phyloP scores from a whole-genome alignment of 2,797 vertebrate genomes.

The Gymnoscopelus braueri region DNA sequence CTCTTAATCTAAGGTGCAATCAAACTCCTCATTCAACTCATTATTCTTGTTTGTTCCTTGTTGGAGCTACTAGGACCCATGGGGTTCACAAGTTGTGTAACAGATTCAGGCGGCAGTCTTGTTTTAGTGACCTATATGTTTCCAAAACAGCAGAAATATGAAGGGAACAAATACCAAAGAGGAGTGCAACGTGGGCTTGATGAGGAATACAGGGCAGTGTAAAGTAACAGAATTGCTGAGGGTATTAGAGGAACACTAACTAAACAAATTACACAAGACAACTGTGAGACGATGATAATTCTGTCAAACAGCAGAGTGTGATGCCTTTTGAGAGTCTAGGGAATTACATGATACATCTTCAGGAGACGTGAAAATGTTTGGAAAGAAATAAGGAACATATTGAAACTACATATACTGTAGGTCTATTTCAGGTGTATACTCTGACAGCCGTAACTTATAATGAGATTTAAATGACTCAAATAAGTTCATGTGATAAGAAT shows the following conservation, averaged over 20 bases:
- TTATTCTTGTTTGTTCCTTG: slow-evolving; percentile 76
- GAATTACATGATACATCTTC: slow-evolving; percentile 20
- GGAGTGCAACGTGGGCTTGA: background rate
- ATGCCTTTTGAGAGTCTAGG: slow-evolving; percentile 2
- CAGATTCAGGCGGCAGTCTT: slow-evolving; percentile 27
- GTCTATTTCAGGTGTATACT: slow-evolving; percentile 24
- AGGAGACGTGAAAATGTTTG: slow-evolving; percentile 2
- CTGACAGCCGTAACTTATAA: slow-evolving; percentile 3
- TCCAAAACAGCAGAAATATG: background rate
- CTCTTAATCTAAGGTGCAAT: too few species aligned
- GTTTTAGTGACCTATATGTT: too few species aligned
- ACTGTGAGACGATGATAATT: slow-evolving; percentile 2
- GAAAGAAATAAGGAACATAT: slow-evolving; percentile 15
- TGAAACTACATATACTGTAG: background rate
- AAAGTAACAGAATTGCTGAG: too few species aligned
- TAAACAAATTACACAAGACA: background rate
- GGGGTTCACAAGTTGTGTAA: slow-evolving; percentile 72
- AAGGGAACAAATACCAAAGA: background rate
- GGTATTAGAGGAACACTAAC: too few species aligned
- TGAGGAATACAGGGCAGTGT: too few species aligned
- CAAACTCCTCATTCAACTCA: slow-evolving; percentile 44
- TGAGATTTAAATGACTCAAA: background rate
- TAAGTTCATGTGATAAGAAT: background rate
- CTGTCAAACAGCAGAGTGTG: background rate
- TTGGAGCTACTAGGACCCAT: slow-evolving; percentile 41